Evolutionary conservation across 2,113 vertebrate species (phyloP).

Genomic region (Chloebia gouldiae): DNA sequence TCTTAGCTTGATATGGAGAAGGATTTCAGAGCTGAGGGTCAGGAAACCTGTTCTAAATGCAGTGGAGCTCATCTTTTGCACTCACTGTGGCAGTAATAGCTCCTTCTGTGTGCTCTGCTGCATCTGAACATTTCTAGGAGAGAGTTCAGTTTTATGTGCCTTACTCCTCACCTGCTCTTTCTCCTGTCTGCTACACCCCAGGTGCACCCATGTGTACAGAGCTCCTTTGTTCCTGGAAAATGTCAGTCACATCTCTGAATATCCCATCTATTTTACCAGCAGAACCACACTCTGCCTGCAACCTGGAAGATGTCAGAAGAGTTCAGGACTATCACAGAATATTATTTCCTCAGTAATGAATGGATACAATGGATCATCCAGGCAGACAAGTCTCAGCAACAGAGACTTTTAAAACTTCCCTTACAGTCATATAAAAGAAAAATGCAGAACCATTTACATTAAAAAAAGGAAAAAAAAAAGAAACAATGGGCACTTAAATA

Average conservation of each 20-base stretch:
- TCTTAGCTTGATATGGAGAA: not conserved
- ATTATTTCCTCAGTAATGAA: not conserved
- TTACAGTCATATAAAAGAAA: not conserved
- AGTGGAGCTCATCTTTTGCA: not conserved
- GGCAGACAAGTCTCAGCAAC: not conserved
- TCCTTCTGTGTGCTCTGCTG: not conserved
- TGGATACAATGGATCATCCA: not conserved
- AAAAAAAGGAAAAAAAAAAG: not conserved
- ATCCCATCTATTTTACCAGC: not conserved
- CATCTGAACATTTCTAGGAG: not conserved
- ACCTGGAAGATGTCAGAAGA: not conserved
- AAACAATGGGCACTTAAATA: not conserved
- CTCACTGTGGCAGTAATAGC: not conserved
- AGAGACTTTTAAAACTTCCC: not conserved
- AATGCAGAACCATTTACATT: not conserved
- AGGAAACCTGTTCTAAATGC: not conserved
- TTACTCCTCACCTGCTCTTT: not conserved
- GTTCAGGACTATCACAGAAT: not conserved
- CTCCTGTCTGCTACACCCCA: not conserved
- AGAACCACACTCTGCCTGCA: not conserved
- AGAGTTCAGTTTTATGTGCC: not conserved
- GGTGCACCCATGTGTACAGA: not conserved
- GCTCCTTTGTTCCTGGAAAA: not conserved
- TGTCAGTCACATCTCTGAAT: not conserved
- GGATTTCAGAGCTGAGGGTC: not conserved